phyloP scores from a whole-genome alignment of 2,888 invertebrate species.

The Chelonus formosanus region DNA sequence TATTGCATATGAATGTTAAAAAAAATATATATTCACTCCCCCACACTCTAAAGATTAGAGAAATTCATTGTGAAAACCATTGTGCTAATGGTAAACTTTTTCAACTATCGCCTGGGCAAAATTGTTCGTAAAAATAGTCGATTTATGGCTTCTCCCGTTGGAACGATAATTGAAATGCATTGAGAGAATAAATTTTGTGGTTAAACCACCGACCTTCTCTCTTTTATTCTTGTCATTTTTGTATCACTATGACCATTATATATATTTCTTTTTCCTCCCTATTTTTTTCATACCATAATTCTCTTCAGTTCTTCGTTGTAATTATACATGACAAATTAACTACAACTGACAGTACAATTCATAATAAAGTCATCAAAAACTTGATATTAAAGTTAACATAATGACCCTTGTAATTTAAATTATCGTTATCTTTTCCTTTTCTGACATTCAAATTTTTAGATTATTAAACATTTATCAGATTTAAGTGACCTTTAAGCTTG shows the following conservation, averaged over 20 bases:
- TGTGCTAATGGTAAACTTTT: conserved; percentile 8
- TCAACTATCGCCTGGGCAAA: conserved; percentile 6
- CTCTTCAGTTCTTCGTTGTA: too few relatives aligned
- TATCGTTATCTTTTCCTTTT: not conserved
- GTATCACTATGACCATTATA: conserved; percentile 31
- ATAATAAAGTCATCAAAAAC: too few relatives aligned
- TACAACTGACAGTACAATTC: too few relatives aligned
- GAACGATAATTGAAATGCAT: conserved; percentile 41
- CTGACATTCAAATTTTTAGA: not conserved
- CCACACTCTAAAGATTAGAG: conserved; percentile 12
- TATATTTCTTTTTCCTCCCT: conserved; percentile 33
- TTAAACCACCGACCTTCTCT: conserved; percentile 30
- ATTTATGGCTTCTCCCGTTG: conserved; percentile 28
- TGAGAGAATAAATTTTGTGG: conserved; percentile 42
- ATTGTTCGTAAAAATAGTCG: conserved; percentile 20
- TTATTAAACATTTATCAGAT: conserved; percentile 6
- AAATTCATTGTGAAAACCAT: conserved; percentile 19
- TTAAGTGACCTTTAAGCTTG: not conserved
- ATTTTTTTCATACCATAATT: conserved; percentile 2
- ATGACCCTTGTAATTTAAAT: too few relatives aligned
- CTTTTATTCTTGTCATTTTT: conserved; percentile 18
- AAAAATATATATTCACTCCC: not conserved
- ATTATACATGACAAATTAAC: too few relatives aligned
- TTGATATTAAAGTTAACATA: too few relatives aligned
- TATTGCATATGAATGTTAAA: too few relatives aligned